Conservation (phyloP, 2,888 invertebrate species). For the Bembecia ichneumoniformis region DNA sequence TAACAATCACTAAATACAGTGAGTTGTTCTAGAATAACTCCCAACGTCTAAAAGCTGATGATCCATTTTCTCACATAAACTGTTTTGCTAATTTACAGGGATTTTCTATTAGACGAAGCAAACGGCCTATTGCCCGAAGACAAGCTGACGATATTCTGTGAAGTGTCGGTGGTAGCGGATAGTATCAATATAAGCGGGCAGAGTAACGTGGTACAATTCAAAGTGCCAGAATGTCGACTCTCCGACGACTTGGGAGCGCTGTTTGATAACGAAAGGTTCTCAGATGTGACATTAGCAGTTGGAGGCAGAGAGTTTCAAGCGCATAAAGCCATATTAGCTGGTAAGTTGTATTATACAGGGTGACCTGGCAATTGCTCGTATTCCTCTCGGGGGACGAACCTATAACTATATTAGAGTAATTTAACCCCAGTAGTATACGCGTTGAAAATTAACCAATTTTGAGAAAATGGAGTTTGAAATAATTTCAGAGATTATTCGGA, state of each 20-base stretch:
- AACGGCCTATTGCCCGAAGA: slow-evolving; percentile 99
- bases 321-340: slow-evolving; percentile 97
- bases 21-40: background rate
- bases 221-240: slow-evolving; percentile 93
- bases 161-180: slow-evolving; percentile 96
- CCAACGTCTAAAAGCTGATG: background rate
- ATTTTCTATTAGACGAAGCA: slow-evolving; percentile 98
- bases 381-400: too few species aligned
- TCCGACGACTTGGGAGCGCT: slow-evolving; percentile 95
- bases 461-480: slow-evolving; percentile 1
- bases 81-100: slow-evolving; percentile 69
- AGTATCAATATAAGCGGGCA: slow-evolving; percentile 99
- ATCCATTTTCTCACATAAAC: background rate
- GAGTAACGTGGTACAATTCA: slow-evolving; percentile 97
- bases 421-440: background rate
- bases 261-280: slow-evolving; percentile 97
- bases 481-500: too few species aligned
- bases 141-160: slow-evolving; percentile 99
- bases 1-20: background rate
- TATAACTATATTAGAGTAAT: too few species aligned
- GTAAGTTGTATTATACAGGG: slow-evolving; percentile 53
- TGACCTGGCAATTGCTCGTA: too few species aligned
- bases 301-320: slow-evolving; percentile 93
- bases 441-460: too few species aligned
- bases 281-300: slow-evolving; percentile 96